These are phyloP conservation scores for Drosophila flavopinicola DNA, from an alignment of 2,888 invertebrate genomes.

Conservation along the genomic window DNA sequence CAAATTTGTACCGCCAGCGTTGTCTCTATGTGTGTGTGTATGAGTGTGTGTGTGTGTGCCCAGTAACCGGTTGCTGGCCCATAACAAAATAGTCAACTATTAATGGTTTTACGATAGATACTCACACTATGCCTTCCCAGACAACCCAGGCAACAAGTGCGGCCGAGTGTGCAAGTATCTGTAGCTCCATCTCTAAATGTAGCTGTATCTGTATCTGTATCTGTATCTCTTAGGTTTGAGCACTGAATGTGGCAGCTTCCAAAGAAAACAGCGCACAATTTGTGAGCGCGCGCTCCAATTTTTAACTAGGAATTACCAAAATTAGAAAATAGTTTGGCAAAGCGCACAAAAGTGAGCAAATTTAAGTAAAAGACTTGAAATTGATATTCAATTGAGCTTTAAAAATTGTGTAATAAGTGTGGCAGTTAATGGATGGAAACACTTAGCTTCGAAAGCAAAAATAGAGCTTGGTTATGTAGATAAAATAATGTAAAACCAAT, in stretches of 20 bases:
- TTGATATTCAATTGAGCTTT: constrained; percentile 62
- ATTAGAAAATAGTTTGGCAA: constrained; percentile 60
- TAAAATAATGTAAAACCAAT: background rate
- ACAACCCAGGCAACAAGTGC: constrained; percentile 69
- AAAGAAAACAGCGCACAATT: constrained; percentile 36
- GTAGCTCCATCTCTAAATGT: constrained; percentile 12
- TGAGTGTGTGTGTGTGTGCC: constrained; percentile 38
- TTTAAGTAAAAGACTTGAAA: constrained; percentile 58
- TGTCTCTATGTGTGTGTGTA: constrained; percentile 9
- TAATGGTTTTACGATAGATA: constrained; percentile 73
- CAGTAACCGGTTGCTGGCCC: constrained; percentile 68
- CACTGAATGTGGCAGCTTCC: constrained; percentile 71
- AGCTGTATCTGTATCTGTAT: constrained; percentile 9
- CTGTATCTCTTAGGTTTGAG: too few relatives aligned
- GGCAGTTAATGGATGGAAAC: constrained; percentile 2
- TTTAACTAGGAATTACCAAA: constrained; percentile 53
- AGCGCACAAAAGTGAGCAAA: constrained; percentile 20
- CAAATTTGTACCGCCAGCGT: constrained; percentile 44
- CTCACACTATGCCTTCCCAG: constrained; percentile 44
- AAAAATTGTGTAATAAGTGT: constrained; percentile 50
- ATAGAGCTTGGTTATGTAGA: background rate
- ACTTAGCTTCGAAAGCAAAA: background rate
- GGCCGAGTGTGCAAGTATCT: constrained; percentile 20
- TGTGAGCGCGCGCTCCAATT: constrained; percentile 60
- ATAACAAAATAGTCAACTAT: constrained; percentile 75